Conservation (phyloP, 2,797 vertebrate genomes). For the Pangasius krempfi region DNA sequence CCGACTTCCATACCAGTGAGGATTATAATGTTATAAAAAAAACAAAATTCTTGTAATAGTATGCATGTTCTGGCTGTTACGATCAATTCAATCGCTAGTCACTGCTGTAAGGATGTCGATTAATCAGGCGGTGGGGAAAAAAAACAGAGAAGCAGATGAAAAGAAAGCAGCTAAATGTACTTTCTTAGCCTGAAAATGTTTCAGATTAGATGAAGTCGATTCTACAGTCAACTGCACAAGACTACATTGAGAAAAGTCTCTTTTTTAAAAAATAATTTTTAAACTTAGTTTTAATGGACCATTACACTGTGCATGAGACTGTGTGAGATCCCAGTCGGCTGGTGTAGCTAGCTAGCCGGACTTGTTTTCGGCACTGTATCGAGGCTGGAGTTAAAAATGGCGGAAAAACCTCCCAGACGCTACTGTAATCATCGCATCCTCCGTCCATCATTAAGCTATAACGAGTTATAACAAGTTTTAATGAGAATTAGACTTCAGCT, state of each 20-base stretch:
- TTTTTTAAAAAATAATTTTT: too few relatives aligned
- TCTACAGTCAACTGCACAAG: neutral
- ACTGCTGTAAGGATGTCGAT: neutral
- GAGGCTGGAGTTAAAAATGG: neutral
- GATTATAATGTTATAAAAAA: neutral
- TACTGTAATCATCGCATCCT: too few relatives aligned
- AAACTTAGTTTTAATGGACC: neutral
- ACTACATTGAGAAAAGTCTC: neutral
- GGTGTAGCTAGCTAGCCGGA: too few relatives aligned
- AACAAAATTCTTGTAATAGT: neutral
- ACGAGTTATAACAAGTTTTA: neutral
- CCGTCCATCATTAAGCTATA: too few relatives aligned
- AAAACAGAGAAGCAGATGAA: too few relatives aligned
- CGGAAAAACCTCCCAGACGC: neutral
- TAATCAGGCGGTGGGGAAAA: too few relatives aligned
- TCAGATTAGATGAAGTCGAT: neutral
- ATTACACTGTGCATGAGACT: too few relatives aligned
- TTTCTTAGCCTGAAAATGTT: neutral
- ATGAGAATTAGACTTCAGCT: neutral
- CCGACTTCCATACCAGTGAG: neutral
- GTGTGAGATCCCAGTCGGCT: too few relatives aligned
- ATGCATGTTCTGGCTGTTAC: neutral
- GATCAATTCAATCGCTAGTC: neutral
- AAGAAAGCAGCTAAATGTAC: neutral
- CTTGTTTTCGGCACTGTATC: too few relatives aligned